phyloP scores from a whole-genome alignment of 2,888 invertebrate species.

The Atherix ibis region DNA sequence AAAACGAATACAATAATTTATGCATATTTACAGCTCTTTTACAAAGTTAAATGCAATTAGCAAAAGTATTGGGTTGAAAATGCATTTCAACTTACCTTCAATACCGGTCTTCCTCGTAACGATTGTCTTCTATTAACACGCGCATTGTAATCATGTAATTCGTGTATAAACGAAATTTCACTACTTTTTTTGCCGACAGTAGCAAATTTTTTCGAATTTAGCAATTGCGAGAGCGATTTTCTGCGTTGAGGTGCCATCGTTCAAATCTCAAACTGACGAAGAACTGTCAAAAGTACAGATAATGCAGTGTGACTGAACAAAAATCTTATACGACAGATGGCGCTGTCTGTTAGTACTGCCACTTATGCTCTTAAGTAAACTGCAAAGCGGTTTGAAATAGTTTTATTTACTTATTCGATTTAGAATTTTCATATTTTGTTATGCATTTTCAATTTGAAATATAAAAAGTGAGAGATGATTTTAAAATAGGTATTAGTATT shows the following conservation, averaged over 20 bases:
- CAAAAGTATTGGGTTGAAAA: too few relatives aligned
- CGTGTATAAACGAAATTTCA: slow-evolving; percentile 13
- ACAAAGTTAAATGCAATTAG: too few relatives aligned
- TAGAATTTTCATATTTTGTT: too few relatives aligned
- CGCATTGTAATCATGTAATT: slow-evolving; percentile 14
- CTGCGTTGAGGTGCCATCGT: slow-evolving; percentile 9
- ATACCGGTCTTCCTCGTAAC: slow-evolving; percentile 9
- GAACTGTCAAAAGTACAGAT: slow-evolving; percentile 5
- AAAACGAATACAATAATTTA: too few relatives aligned
- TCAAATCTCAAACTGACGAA: slow-evolving; percentile 2
- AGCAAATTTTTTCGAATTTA: slow-evolving; percentile 5
- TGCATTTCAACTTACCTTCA: slow-evolving; percentile 8
- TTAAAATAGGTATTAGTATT: too few relatives aligned
- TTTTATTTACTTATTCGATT: too few relatives aligned
- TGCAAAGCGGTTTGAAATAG: too few relatives aligned
- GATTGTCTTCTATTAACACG: slow-evolving; percentile 15
- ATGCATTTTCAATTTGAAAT: too few relatives aligned
- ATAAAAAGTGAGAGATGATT: too few relatives aligned
- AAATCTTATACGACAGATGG: background rate
- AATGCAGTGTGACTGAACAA: background rate
- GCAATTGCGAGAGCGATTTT: slow-evolving; percentile 8
- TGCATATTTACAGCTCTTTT: too few relatives aligned
- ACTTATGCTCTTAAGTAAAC: too few relatives aligned
- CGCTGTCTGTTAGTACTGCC: too few relatives aligned
- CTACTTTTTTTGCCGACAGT: slow-evolving; percentile 4